Conservation (phyloP, 2,797 vertebrate species). For the Acanthopagrus latus region DNA sequence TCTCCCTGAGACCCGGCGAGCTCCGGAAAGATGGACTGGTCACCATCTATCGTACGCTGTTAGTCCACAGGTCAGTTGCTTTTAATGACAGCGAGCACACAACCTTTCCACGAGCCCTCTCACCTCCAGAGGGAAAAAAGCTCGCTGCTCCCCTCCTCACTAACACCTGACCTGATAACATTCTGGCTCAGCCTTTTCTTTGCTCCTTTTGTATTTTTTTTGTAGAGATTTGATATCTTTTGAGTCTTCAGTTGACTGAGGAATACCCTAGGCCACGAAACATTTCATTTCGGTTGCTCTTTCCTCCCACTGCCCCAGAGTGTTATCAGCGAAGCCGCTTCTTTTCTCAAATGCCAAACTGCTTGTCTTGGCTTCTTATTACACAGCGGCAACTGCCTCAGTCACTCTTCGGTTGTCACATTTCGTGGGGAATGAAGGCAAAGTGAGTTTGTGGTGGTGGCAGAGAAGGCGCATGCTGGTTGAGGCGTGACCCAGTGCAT, state of each 20-base stretch:
- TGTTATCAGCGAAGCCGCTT: slow-evolving; percentile 47
- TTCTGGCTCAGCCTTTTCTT: neutral
- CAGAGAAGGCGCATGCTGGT: neutral
- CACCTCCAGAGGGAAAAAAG: neutral
- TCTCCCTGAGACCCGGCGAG: slow-evolving; percentile 37
- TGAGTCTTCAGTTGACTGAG: slow-evolving; percentile 32
- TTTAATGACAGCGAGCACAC: slow-evolving; percentile 12
- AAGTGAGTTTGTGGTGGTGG: slow-evolving; percentile 4
- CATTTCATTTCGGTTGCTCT: slow-evolving; percentile 39
- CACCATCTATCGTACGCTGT: neutral
- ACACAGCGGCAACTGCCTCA: neutral
- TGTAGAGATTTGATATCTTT: slow-evolving; percentile 22
- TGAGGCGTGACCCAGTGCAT: neutral
- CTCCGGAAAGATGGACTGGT: neutral
- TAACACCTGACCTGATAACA: slow-evolving; percentile 13
- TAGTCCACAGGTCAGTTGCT: slow-evolving; percentile 29
- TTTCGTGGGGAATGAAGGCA: slow-evolving; percentile 23
- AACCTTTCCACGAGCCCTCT: neutral
- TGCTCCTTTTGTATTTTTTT: slow-evolving; percentile 29
- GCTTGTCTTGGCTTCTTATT: slow-evolving; percentile 35
- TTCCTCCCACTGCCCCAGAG: slow-evolving; percentile 28
- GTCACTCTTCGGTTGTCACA: slow-evolving; percentile 12
- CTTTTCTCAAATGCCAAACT: slow-evolving; percentile 56
- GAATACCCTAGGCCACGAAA: slow-evolving; percentile 1
- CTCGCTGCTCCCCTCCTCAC: neutral